Evolutionary conservation across 2,113 vertebrate genomes (phyloP), one percentile per base, ranked within the genome.

Genomic region (Oenanthe oenanthe): DNA sequence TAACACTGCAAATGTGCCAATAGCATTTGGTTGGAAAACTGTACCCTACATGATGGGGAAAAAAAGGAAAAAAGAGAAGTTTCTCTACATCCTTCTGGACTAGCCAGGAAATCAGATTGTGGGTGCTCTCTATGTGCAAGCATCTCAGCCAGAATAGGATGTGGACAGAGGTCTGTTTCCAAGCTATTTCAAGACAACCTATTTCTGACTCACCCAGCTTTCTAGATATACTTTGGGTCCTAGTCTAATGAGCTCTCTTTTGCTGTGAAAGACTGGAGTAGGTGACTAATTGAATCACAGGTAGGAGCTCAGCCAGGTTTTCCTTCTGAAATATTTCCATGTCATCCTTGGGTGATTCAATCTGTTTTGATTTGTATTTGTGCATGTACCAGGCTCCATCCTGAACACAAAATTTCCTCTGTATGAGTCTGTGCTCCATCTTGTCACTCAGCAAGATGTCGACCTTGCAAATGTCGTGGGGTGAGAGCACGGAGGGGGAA

Each of bases 361-460:
- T 90, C 62, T 94, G 78, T 75, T 94, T 70, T 68, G 82, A 82
- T 71, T 85, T 88, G 65, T 89, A 28, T 58, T 50, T 89, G 26
- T 94, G 18, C 43, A 43, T 21, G 43, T 87, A 87, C 53, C 48
- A 82, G 50, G 53, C 58, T 51, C 62, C 58, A 32, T 62, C 24
- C 20, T 56, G 83, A 47, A 48, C 4, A 9, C 36, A 79, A 36
- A 60, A 43, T 63, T 78, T 78, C 24, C 50, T 76, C 54, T 65
- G 0, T 51, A 21, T 20, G 42, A 90, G 9, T 56, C 75, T 8
- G 1, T 68, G 48, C 19, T 93, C 57, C 62, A 26, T 65, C 71
- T 68, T 95, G 62, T 74, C 54, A 43, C 48, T 82, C 82, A 75
- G 71, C 58, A 83, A 88, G 75, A 20, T 48, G 45, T 56, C 0